Evolutionary conservation across 2,113 vertebrate genomes (phyloP).

Genomic region (Microtus oregoni): DNA sequence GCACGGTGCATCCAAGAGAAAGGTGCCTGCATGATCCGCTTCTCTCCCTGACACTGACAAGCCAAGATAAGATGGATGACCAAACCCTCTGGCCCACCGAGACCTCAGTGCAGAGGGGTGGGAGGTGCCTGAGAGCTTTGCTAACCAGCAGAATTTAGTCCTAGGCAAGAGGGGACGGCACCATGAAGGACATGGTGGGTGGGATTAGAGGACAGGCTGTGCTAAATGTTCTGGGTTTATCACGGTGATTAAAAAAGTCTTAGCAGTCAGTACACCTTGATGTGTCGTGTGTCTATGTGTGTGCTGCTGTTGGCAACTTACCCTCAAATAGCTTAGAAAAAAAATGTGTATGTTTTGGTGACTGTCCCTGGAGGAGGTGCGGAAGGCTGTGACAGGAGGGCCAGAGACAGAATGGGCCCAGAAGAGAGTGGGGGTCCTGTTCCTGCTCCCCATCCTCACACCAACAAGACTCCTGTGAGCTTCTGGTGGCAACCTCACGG

Average conservation of each 20-base stretch:
- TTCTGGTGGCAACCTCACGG: background rate
- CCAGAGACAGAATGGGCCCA: background rate
- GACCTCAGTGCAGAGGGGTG: background rate
- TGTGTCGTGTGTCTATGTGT: background rate
- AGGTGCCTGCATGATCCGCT: fast-evolving
- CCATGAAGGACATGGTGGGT: background rate
- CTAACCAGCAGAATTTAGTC: background rate
- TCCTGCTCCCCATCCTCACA: background rate
- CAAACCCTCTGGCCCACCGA: background rate
- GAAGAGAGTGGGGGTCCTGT: background rate
- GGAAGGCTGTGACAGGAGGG: too few relatives aligned
- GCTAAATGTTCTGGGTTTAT: background rate
- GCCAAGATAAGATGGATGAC: background rate
- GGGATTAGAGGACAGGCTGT: background rate
- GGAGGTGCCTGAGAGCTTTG: background rate
- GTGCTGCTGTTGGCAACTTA: background rate
- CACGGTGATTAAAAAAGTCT: background rate
- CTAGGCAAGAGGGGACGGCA: background rate
- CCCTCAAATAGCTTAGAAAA: background rate
- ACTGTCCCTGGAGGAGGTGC: too few relatives aligned
- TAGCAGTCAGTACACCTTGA: background rate
- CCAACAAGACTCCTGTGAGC: background rate
- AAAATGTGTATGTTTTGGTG: background rate
- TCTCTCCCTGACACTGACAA: background rate
- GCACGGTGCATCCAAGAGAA: background rate